Percentiles rank a stretch among this genome's conserved stretches.
These are phyloP conservation scores for Ondatra zibethicus DNA, from an alignment of 2,113 vertebrate species.

Conservation along the genomic window DNA sequence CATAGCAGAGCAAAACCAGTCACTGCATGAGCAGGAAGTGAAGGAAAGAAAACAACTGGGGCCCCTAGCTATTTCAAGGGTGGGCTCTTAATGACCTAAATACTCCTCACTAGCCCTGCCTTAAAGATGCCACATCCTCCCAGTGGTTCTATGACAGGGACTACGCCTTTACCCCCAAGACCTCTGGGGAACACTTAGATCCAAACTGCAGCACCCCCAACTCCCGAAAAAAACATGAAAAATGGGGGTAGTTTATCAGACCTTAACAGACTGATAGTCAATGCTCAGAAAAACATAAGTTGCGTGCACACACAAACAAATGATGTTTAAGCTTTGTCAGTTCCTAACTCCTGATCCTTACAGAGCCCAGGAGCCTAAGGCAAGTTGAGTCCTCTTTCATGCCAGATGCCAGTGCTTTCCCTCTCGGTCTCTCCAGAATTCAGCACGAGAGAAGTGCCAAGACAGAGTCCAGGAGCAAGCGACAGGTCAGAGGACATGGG, in stretches of 20 bases:
- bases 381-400: neutral
- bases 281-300: neutral
- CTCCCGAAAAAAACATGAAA: neutral
- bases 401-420: too few species aligned
- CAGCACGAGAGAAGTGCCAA: neutral
- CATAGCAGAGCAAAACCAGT: neutral
- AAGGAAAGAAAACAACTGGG: too few species aligned
- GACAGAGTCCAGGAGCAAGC: neutral
- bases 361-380: neutral
- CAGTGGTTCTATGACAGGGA: accelerated
- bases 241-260: neutral
- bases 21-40: too few species aligned
- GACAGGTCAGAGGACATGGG: accelerated
- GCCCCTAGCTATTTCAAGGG: neutral
- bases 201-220: neutral
- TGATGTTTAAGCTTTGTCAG: neutral
- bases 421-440: neutral
- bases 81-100: neutral
- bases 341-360: neutral
- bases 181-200: neutral
- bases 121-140: neutral
- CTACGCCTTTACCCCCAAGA: neutral
- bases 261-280: accelerated
- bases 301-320: neutral
- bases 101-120: neutral